Evolutionary conservation across 2,797 vertebrate genomes (phyloP).

Genomic region (Sebastes hopkinsi): DNA sequence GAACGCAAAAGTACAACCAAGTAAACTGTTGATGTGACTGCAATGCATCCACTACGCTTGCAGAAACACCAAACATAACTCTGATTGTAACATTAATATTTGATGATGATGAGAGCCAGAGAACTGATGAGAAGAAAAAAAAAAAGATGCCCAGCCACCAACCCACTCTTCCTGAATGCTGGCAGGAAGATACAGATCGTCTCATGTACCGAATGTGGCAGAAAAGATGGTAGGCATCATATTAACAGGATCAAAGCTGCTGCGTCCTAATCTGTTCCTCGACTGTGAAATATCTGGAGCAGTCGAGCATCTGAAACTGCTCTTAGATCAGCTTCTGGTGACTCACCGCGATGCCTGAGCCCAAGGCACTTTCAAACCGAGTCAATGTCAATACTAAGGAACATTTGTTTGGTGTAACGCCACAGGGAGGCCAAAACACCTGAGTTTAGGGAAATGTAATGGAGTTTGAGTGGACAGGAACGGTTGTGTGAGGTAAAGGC

Average conservation of each 20-base stretch:
- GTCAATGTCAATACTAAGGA: conserved; percentile 40
- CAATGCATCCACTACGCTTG: background rate
- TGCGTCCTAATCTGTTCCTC: conserved; percentile 59
- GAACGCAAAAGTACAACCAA: background rate
- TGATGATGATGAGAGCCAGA: conserved; percentile 1
- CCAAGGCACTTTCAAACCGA: conserved; percentile 31
- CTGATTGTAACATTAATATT: too few relatives aligned
- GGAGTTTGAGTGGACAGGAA: background rate
- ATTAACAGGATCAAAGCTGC: conserved; percentile 68
- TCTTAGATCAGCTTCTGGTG: conserved; percentile 54
- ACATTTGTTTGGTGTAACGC: conserved; percentile 51
- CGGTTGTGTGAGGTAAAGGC: conserved; percentile 23
- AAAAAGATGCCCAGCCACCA: background rate
- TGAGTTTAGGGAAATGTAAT: conserved; percentile 8
- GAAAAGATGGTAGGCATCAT: conserved; percentile 38
- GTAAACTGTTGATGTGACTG: background rate
- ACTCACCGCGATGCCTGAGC: conserved; percentile 52
- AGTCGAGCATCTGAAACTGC: conserved; percentile 45
- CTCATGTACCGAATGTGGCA: conserved; percentile 39
- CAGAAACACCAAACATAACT: background rate
- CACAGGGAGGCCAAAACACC: conserved; percentile 41
- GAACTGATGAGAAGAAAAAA: background rate
- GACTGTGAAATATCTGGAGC: conserved; percentile 65
- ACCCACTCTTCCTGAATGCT: conserved; percentile 25
- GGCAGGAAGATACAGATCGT: conserved; percentile 46